Conservation (phyloP, 2,888 invertebrate species). For the Drosophila peninsularis region DNA sequence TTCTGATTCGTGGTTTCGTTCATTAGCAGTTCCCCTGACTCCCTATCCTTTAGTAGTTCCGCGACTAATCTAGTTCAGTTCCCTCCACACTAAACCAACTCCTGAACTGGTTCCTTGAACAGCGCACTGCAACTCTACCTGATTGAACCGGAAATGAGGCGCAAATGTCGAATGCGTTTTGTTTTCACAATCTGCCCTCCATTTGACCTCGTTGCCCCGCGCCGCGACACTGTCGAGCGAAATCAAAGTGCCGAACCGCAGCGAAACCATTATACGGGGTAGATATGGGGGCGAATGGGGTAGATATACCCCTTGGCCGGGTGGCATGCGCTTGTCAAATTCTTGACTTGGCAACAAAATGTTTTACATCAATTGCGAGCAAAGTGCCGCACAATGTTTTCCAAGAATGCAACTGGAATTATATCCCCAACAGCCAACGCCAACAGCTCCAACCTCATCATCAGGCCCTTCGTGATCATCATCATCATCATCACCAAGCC, state of each 20-base stretch:
- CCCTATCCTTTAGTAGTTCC: not conserved
- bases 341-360: slow-evolving; percentile 51
- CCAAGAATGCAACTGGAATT: slow-evolving; percentile 48
- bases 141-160: slow-evolving; percentile 74
- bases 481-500: slow-evolving; percentile 56
- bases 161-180: slow-evolving; percentile 54
- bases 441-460: slow-evolving; percentile 4
- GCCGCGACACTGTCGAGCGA: slow-evolving; percentile 43
- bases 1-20: too few species aligned
- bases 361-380: slow-evolving; percentile 70
- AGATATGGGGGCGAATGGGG: slow-evolving; percentile 12
- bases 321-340: slow-evolving; percentile 40
- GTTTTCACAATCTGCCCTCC: slow-evolving; percentile 75
- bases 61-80: not conserved
- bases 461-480: slow-evolving; percentile 14
- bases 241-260: slow-evolving; percentile 72
- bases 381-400: slow-evolving; percentile 44
- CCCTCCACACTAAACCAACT: not conserved
- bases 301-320: slow-evolving; percentile 34
- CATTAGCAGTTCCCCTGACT: not conserved
- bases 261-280: slow-evolving; percentile 14
- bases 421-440: slow-evolving; percentile 9
- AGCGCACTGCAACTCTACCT: not conserved
- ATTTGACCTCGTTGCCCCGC: slow-evolving; percentile 68
- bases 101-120: not conserved